Evolutionary conservation across 2,888 invertebrate species (phyloP).

Genomic region (Resseliella maxima): DNA sequence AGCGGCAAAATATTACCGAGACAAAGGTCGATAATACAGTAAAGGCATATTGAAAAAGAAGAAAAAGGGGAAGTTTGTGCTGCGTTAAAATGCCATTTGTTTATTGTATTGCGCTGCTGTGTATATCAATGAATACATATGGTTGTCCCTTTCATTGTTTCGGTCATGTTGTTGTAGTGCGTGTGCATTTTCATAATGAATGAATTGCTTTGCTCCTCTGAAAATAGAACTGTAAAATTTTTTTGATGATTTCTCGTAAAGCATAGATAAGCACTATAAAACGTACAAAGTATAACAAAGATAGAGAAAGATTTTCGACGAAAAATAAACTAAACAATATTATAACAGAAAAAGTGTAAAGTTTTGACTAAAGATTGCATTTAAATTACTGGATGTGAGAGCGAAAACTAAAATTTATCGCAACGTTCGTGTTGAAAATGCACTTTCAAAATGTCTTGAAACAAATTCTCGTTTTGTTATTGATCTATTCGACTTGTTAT

Average conservation of each 20-base stretch:
- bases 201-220: conserved; percentile 33
- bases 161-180: not conserved
- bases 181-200: conserved; percentile 47
- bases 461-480: conserved; percentile 27
- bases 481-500: not conserved
- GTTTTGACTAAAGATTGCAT: not conserved
- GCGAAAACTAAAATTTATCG: not conserved
- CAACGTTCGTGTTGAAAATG: conserved; percentile 22
- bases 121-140: too few relatives aligned
- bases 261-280: not conserved
- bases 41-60: not conserved
- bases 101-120: too few relatives aligned
- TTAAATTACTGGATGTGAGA: not conserved
- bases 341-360: not conserved
- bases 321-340: not conserved
- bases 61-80: not conserved
- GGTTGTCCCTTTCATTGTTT: too few relatives aligned
- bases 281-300: not conserved
- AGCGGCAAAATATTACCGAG: not conserved
- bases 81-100: too few relatives aligned
- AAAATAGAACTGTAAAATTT: conserved; percentile 42
- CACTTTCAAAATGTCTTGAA: conserved; percentile 16
- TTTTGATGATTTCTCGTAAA: not conserved
- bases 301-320: not conserved
- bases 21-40: conserved; percentile 7